These are phyloP conservation scores for Lagopus leucura DNA, from an alignment of 2,113 vertebrate species.

Conservation along the genomic window DNA sequence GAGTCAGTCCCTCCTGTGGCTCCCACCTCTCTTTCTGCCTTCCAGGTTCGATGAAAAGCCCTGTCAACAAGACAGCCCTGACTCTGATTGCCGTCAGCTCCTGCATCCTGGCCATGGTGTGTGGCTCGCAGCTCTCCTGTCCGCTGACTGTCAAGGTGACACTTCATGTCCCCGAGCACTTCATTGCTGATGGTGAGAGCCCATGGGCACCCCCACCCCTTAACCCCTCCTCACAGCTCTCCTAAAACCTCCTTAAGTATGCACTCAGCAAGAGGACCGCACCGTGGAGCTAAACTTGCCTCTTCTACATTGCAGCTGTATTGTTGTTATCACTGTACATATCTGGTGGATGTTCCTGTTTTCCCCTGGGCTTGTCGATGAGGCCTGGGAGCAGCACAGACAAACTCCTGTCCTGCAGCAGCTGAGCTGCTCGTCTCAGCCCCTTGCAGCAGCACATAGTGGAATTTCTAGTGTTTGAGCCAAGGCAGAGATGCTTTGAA, in stretches of 20 bases:
- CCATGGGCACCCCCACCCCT: rapidly evolving
- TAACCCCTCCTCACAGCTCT: background rate
- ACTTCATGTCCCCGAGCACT: conserved; percentile 96
- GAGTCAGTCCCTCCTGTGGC: background rate
- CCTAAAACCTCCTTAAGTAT: background rate
- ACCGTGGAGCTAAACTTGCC: background rate
- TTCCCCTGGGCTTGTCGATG: rapidly evolving
- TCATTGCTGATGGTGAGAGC: conserved; percentile 96
- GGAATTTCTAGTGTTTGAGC: conserved; percentile 14
- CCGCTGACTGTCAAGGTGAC: conserved; percentile 96
- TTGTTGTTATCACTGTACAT: background rate
- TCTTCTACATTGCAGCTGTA: rapidly evolving
- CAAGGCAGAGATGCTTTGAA: conserved; percentile 25
- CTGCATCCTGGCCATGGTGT: conserved; percentile 94
- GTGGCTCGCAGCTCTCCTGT: conserved; percentile 93
- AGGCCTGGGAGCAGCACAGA: background rate
- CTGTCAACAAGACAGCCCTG: conserved; percentile 93
- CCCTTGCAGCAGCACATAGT: background rate
- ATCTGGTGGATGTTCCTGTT: background rate
- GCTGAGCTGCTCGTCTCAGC: background rate
- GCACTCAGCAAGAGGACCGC: background rate
- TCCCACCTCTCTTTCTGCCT: conserved; percentile 17
- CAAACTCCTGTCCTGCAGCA: background rate
- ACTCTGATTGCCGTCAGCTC: conserved; percentile 95
- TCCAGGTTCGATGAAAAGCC: conserved; percentile 92